phyloP scores from a whole-genome alignment of 2,888 invertebrate species.

The Hoplodrina ambigua region DNA sequence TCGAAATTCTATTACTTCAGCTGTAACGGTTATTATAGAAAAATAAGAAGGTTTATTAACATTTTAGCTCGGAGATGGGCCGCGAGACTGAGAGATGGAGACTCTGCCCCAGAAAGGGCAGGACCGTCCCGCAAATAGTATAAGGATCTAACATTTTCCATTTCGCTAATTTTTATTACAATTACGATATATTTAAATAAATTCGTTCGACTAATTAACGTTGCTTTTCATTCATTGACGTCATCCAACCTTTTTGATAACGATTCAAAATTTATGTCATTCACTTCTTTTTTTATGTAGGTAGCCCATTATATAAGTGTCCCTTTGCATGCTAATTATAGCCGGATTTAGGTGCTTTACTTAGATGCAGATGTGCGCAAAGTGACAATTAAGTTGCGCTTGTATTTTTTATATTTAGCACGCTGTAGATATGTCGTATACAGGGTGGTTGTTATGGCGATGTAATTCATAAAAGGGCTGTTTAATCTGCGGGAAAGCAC shows the following conservation, averaged over 20 bases:
- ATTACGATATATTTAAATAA: conserved; percentile 78
- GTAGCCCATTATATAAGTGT: conserved; percentile 73
- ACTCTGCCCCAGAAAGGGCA: conserved; percentile 85
- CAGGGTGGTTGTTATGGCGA: conserved; percentile 18
- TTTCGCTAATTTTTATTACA: conserved; percentile 79
- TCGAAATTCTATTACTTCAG: conserved; percentile 36
- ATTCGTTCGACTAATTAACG: conserved; percentile 79
- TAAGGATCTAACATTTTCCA: conserved; percentile 80
- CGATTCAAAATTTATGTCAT: conserved; percentile 81
- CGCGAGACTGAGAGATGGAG: conserved; percentile 88
- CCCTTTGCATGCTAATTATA: conserved; percentile 86
- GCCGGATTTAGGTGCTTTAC: conserved; percentile 54
- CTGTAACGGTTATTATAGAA: conserved; percentile 57
- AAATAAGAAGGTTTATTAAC: conserved; percentile 77
- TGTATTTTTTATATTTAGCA: conserved; percentile 42
- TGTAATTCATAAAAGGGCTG: conserved; percentile 18
- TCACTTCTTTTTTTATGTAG: conserved; percentile 86
- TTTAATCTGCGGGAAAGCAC: too few species aligned
- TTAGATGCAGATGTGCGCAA: conserved; percentile 41
- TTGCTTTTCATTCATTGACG: conserved; percentile 89
- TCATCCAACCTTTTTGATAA: conserved; percentile 71
- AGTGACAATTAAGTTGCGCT: conserved; percentile 46
- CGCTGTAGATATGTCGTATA: conserved; percentile 50
- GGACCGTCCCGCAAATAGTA: conserved; percentile 88
- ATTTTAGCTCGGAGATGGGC: conserved; percentile 86